Evolutionary conservation across 2,113 vertebrate genomes (phyloP), one percentile per base, ranked within the genome.

Genomic region (Cyprinodon variegatus): DNA sequence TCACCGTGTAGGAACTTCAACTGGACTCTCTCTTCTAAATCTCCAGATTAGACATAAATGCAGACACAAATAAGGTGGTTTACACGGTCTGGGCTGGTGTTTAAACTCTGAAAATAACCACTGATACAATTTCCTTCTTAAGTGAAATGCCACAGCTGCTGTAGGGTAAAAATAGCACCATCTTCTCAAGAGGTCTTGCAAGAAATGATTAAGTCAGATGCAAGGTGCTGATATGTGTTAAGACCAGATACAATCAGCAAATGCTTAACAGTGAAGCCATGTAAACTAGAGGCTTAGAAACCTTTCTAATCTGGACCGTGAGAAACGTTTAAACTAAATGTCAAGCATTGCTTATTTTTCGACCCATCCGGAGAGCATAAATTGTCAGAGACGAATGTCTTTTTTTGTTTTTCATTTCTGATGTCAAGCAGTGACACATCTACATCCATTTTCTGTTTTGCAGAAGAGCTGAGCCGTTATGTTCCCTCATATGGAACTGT

Each of bases 71-170:
- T 43, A 22, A 62, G 36, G 79, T 70, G 38, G 79, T 77, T 76
- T 78, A 48, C 53, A 81, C 67, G 72, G 64, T 61, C n/a, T 10
- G 46, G 40, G 20, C 71, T 39, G 79, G 77, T 77, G 79, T 22
- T 73, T 84, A 74, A 89, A 87, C 68, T 79, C 93, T 89, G 75
- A 88, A 92, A 93, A 93, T 94, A 94, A 90, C 89, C 73, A 29
- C 74, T 86, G 89, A 90, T 85, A 86, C 78, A 76, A 77, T 77
- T 86, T 89, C 87, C 83, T 71, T 17, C 20, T 3, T 80, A 65
- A 79, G 81, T 73, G 66, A 91, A 88, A 91, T 83, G 84, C 81
- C 90, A 69, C 93, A 94, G 94, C 94, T 94, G 94, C 86, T 88
- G 64, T 9, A 0, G 43, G 48, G 77, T 86, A 90, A 91, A 95